Evolutionary conservation across 2,888 invertebrate species (phyloP).

Genomic region (Tenthredo livida): DNA sequence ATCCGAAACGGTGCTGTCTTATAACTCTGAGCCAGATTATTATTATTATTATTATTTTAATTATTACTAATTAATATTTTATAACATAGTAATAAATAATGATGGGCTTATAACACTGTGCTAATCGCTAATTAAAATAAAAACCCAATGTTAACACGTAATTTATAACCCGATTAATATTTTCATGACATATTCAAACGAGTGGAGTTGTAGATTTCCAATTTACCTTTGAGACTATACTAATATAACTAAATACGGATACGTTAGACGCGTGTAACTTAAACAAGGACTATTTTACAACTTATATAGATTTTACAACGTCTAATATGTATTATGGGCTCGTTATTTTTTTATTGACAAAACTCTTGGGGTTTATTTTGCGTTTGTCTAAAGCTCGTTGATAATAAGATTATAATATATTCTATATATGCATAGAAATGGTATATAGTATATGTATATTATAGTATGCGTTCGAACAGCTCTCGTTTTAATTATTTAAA

Average conservation of each 20-base stretch:
- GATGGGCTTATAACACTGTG: background rate
- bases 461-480: background rate
- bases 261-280: background rate
- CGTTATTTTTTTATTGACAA: conserved; percentile 26
- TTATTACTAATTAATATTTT: background rate
- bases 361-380: background rate
- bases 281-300: conserved; percentile 27
- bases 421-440: background rate
- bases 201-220: background rate
- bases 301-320: conserved; percentile 19
- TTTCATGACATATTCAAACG: conserved; percentile 12
- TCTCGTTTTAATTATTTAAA: conserved; percentile 29
- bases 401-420: background rate
- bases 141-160: conserved; percentile 30
- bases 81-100: background rate
- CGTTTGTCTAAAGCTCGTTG: background rate
- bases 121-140: conserved; percentile 31
- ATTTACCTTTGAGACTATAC: background rate
- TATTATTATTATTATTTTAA: background rate
- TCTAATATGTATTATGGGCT: background rate
- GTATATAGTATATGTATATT: no score
- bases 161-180: conserved; percentile 40
- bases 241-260: background rate
- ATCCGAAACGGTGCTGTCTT: background rate
- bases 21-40: background rate